Evolutionary conservation across 2,888 invertebrate species (phyloP).

Genomic region (Hetaerina titia): DNA sequence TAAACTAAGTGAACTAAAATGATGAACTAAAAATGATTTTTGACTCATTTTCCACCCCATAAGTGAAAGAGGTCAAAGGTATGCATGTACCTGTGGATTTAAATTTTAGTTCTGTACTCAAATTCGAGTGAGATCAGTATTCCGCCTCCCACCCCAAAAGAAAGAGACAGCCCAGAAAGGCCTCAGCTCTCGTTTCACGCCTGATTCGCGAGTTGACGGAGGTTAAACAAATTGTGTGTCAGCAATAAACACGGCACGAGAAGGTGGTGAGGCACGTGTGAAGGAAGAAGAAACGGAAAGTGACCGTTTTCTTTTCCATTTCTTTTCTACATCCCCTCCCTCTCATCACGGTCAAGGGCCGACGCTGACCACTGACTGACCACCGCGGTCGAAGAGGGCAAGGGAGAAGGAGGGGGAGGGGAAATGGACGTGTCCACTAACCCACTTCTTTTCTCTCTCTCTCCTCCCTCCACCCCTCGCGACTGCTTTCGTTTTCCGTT

Average conservation of each 20-base stretch:
- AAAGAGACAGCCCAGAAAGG: no score
- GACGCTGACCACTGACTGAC: neutral
- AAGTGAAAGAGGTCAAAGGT: no score
- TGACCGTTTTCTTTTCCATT: neutral
- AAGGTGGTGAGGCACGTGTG: neutral
- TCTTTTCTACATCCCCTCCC: neutral
- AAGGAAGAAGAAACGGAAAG: neutral
- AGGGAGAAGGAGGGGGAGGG: neutral
- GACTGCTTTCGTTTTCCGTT: conserved; percentile 22
- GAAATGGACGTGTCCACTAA: conserved; percentile 4
- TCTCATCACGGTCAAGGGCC: neutral
- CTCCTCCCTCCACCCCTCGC: neutral
- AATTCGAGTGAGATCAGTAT: no score
- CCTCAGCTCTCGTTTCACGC: no score
- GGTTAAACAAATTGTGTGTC: no score
- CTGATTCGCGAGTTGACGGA: no score
- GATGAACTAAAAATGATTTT: no score
- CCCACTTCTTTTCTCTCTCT: neutral
- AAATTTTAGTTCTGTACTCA: no score
- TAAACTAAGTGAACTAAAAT: no score
- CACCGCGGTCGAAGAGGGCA: neutral
- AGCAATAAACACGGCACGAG: neutral
- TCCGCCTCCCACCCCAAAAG: no score
- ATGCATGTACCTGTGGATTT: no score
- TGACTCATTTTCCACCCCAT: no score